Conservation (phyloP, 2,888 invertebrate species). For the Dynastes maya region DNA sequence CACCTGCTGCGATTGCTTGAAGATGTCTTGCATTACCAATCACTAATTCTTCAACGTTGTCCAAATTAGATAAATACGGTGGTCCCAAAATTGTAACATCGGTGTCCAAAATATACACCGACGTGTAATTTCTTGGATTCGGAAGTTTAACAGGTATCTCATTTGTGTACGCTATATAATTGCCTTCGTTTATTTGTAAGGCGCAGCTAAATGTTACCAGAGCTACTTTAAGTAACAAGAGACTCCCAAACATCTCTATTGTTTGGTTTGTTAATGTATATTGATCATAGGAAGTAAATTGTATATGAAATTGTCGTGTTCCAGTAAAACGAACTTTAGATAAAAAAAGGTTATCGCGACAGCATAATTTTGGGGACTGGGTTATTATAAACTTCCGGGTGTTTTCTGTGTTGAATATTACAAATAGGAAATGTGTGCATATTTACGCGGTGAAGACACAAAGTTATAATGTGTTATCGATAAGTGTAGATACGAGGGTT, state of each 20-base stretch:
- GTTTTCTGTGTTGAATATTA: too few species aligned
- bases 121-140: slow-evolving; percentile 14
- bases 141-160: slow-evolving; percentile 11
- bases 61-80: slow-evolving; percentile 25
- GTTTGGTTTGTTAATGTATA: neutral
- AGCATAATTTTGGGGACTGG: neutral
- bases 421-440: too few species aligned
- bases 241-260: slow-evolving; percentile 1
- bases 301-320: neutral
- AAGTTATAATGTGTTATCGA: too few species aligned
- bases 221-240: neutral
- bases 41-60: slow-evolving; percentile 1
- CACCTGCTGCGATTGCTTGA: slow-evolving; percentile 3
- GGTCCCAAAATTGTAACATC: slow-evolving; percentile 3
- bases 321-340: neutral
- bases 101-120: slow-evolving; percentile 10
- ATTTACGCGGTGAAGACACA: too few species aligned
- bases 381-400: neutral
- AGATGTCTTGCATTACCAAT: slow-evolving; percentile 13
- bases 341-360: slow-evolving; percentile 19
- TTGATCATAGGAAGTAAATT: slow-evolving; percentile 4
- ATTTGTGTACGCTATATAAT: slow-evolving; percentile 24
- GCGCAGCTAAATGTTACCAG: neutral
- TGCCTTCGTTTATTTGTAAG: neutral
- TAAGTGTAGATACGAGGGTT: too few species aligned